Evolutionary conservation across 2,113 vertebrate species (phyloP), one percentile per base, ranked within the genome.

Genomic region (Alaudala cheleensis): DNA sequence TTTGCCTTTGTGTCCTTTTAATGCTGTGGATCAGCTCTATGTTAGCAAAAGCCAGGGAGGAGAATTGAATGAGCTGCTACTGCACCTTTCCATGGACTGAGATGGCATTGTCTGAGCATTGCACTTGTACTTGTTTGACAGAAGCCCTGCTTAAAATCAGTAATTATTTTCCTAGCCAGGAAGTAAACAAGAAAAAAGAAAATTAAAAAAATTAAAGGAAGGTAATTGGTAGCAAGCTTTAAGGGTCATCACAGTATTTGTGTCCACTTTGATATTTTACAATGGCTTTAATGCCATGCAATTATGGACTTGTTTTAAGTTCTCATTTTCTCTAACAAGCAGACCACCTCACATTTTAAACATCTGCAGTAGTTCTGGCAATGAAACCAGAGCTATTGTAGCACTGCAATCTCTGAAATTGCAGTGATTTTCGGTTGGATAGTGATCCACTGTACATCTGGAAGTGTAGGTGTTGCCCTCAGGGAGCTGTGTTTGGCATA

Each of bases 401-500:
- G 39, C 45, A 61, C 45, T 65, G 81, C 91, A 86, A 47, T 85
- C 70, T 62, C 50, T 57, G 28, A 84, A 95, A 88, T 62, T 85
- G 87, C n/a, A 37, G 82, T 40, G 85, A 94, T 95, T 96, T 93
- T 85, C 11, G 3, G 24, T 73, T 66, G 71, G 79, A 44, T 44
- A 86, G 71, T 56, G 81, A 94, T 79, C 93, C 71, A 49, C 71
- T 56, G 47, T 96, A 62, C 51, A 83, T 82, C 88, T 92, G 93
- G 87, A 93, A 85, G 81, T 7, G 39, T 69, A 82, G 91, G 20
- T 82, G 74, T 54, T 93, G 71, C 56, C 71, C 69, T 81, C 25
- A 16, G 69, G 65, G 56, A 91, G 40, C 58, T 88, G 50, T 44
- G 28, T 77, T 80, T 66, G 81, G 58, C 34, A 21, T 90, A 80